A percentile compares a stretch with the other conserved stretches of the same genome.
These are phyloP conservation scores for Todiramphus saurophagus DNA, from an alignment of 2,113 vertebrate species.

Conservation along the genomic window DNA sequence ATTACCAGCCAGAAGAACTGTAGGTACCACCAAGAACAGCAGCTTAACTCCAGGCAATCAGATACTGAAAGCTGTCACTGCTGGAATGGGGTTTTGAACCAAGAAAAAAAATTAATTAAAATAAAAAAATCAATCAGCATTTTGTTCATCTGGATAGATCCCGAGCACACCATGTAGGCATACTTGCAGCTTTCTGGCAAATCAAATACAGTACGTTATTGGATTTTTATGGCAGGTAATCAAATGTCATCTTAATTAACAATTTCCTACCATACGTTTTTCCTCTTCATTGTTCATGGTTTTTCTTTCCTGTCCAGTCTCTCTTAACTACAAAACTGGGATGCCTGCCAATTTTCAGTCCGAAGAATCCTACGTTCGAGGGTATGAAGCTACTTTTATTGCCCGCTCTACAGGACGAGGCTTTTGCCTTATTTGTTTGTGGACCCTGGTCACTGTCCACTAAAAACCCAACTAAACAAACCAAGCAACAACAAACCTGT, in stretches of 20 bases:
- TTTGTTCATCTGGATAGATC: background rate
- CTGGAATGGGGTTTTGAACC: background rate
- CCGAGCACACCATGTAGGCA: background rate
- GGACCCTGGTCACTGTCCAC: background rate
- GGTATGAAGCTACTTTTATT: background rate
- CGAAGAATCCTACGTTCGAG: background rate
- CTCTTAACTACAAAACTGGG: background rate
- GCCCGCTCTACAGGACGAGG: background rate
- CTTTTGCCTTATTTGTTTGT: background rate
- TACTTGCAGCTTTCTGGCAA: background rate
- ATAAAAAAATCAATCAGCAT: background rate
- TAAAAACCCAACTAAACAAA: background rate
- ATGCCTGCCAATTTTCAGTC: background rate
- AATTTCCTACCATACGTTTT: background rate
- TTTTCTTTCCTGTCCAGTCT: background rate
- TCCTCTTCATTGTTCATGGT: background rate
- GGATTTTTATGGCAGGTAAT: conserved; percentile 41
- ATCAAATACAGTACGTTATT: background rate
- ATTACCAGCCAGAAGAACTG: background rate
- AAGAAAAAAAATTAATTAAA: background rate
- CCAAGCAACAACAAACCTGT: background rate
- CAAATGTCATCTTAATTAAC: conserved; percentile 33
- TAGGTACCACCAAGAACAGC: background rate
- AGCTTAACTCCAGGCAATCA: background rate
- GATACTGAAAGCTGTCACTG: background rate